phyloP scores from a whole-genome alignment of 2,113 vertebrate species.

The Toxotes chatareus region DNA sequence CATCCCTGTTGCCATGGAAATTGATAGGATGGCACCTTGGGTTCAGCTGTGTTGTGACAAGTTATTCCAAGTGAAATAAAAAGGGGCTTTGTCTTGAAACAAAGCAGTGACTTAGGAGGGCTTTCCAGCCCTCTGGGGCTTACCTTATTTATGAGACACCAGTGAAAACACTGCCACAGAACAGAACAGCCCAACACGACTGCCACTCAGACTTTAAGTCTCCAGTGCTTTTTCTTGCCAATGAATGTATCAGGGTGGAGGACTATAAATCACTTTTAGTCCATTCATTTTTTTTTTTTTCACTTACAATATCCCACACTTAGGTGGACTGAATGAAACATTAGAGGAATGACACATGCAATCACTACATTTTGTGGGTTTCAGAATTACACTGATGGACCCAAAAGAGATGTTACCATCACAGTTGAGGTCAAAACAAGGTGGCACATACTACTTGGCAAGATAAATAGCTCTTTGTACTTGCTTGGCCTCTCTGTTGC shows the following conservation, averaged over 20 bases:
- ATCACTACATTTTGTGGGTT: neutral
- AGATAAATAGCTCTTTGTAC: neutral
- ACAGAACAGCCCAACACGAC: constrained; percentile 45
- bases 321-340: neutral
- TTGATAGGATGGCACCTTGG: constrained; percentile 56
- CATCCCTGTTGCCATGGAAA: constrained; percentile 59
- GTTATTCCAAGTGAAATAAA: constrained; percentile 70
- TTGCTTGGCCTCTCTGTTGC: neutral
- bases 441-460: neutral
- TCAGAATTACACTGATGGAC: neutral
- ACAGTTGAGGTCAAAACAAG: neutral
- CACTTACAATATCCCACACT: neutral
- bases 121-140: constrained; percentile 46
- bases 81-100: constrained; percentile 55
- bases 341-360: neutral
- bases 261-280: neutral
- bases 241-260: constrained; percentile 14
- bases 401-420: neutral
- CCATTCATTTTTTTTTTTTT: neutral
- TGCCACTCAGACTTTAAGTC: constrained; percentile 37
- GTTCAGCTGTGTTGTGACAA: constrained; percentile 63
- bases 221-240: constrained; percentile 27
- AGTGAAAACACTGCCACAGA: constrained; percentile 22
- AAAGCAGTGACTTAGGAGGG: constrained; percentile 49
- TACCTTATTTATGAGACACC: constrained; percentile 64